phyloP scores from a whole-genome alignment of 2,113 vertebrate species.

The Atlantisia rogersi region DNA sequence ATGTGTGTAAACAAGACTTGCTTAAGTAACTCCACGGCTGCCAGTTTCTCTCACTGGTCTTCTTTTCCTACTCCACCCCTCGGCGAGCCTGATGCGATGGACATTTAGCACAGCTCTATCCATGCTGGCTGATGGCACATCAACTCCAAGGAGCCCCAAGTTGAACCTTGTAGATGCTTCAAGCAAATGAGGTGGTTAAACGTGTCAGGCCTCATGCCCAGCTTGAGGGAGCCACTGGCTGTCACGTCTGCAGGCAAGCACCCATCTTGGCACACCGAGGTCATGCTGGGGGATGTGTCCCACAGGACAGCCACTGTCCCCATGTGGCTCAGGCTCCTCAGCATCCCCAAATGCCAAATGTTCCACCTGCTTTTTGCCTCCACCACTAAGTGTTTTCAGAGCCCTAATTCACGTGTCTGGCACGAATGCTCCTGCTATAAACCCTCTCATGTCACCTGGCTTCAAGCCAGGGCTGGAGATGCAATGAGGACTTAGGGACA shows the following conservation, averaged over 20 bases:
- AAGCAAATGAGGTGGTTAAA: neutral
- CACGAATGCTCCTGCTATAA: accelerated
- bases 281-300: accelerated
- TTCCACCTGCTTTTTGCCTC: neutral
- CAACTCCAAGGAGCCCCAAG: neutral
- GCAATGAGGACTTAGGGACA: neutral
- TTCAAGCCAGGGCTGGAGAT: neutral
- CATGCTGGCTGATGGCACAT: neutral
- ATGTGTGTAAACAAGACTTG: slow-evolving; percentile 27
- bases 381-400: neutral
- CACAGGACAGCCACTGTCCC: neutral
- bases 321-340: neutral
- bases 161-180: neutral
- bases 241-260: neutral
- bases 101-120: neutral
- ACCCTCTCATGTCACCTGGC: accelerated
- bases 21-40: slow-evolving; percentile 30
- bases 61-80: slow-evolving; percentile 2
- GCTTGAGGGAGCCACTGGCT: neutral
- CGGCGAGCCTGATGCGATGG: neutral
- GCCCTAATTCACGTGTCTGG: neutral
- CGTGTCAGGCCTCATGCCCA: neutral
- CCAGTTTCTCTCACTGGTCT: neutral
- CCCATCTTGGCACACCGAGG: accelerated
- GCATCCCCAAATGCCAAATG: neutral